Evolutionary conservation across 2,113 vertebrate genomes (phyloP).

Genomic region (Zosterops pallidus): DNA sequence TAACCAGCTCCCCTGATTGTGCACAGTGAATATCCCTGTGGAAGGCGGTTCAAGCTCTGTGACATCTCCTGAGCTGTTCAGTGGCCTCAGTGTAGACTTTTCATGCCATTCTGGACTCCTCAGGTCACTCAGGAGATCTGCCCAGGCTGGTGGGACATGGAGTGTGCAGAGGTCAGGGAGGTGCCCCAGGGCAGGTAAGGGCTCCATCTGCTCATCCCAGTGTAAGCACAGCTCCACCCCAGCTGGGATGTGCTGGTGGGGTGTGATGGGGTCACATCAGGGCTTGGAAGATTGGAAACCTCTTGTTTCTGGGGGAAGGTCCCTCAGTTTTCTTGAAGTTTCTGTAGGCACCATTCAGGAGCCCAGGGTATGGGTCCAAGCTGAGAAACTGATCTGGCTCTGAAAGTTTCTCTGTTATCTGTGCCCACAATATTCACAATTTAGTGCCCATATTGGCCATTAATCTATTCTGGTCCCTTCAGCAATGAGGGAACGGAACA

Average conservation of each 20-base stretch:
- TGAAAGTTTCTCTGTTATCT: not conserved
- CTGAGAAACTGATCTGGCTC: not conserved
- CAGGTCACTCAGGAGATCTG: not conserved
- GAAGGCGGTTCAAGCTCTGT: not conserved
- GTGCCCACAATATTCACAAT: not conserved
- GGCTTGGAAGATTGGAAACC: not conserved
- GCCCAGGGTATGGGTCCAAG: not conserved
- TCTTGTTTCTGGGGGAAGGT: not conserved
- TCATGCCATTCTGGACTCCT: rapidly evolving
- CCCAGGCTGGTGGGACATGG: not conserved
- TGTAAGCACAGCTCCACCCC: not conserved
- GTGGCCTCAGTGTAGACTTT: rapidly evolving
- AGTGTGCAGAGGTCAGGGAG: not conserved
- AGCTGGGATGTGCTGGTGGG: not conserved
- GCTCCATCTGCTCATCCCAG: not conserved
- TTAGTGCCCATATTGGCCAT: rapidly evolving
- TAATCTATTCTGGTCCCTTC: not conserved
- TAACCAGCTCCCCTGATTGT: not conserved
- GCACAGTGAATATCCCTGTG: rapidly evolving
- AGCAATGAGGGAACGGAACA: not conserved
- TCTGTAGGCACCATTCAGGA: not conserved
- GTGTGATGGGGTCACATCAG: not conserved
- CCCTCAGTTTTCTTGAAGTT: not conserved
- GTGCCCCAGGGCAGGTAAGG: not conserved
- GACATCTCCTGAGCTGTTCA: not conserved